Base-by-base conservation (phyloP, 2,113 vertebrate species). In the Gymnobelideus leadbeateri region DNA sequence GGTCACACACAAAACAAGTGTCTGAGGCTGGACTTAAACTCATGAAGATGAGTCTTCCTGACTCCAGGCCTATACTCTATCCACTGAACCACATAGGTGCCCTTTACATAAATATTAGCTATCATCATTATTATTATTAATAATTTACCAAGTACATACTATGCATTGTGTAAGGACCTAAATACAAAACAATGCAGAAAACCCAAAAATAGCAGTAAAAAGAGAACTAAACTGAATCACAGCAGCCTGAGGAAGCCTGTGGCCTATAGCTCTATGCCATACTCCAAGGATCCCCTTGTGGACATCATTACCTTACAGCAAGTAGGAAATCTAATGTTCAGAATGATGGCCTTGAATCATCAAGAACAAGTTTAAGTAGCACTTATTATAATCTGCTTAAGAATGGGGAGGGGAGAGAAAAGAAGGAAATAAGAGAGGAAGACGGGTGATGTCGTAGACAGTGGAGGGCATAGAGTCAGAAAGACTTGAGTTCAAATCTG, bases 371-470 rank as follows among this genome's bases (percentile, higher is more conserved):
- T n/a, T 77, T 77, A 77, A 77, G 37, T 77, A 77, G 31, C 37
- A 77, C 68, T n/a, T 77, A 77, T n/a, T n/a, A 77, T 77, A n/a
- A 9, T 12, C 31, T 77, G 3, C 37, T 77, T 77, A 19, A n/a
- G 1, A 77, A 77, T n/a, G 31, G 61, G 57, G 14, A 14, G 14
- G 16, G 5, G 1, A 5, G 19, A 37, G 57, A 77, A 77, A 14
- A n/a, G 61, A n/a, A 4, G 37, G 31, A 77, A n/a, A n/a, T n/a
- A 77, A 77, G 5, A 0, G 16, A n/a, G 16, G 14, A 4, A 77
- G 12, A 0, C n/a, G 12, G 37, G 68, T 19, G 16, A 37, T 19
- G 0, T 19, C 2, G 37, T 21, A 21, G 37, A 77, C 4, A n/a
- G 3, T 19, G 16, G 12, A 77, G 31, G 31, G 37, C 1, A 4